Percentiles rank a stretch among this genome's conserved stretches.
Evolutionary conservation across 2,888 invertebrate genomes (phyloP).

Genomic region (Lasioglossum pauxillum): DNA sequence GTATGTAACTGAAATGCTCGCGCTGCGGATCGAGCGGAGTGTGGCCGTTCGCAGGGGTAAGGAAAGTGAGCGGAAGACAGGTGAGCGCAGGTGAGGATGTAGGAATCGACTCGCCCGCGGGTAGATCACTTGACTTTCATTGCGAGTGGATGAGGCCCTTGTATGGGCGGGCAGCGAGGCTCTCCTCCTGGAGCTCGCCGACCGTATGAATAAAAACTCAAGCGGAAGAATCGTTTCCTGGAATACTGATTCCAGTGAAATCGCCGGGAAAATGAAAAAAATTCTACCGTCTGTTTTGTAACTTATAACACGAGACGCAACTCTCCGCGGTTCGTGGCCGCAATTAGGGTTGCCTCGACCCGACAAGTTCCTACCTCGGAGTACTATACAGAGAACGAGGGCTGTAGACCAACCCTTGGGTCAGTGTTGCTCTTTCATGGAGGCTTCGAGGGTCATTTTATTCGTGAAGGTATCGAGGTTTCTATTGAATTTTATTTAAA

Average conservation of each 20-base stretch:
- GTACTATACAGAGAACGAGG: background rate
- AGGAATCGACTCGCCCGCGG: constrained; percentile 64
- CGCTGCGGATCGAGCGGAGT: constrained; percentile 40
- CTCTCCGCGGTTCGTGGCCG: background rate
- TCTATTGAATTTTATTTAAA: too few relatives aligned
- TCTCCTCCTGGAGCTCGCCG: constrained; percentile 2
- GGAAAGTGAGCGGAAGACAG: constrained; percentile 71
- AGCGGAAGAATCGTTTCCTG: constrained; percentile 15
- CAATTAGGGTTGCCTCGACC: background rate
- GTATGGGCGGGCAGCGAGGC: constrained; percentile 28
- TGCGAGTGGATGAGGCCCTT: constrained; percentile 43
- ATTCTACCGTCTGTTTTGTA: background rate
- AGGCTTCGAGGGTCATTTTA: background rate
- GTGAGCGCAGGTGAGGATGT: constrained; percentile 70
- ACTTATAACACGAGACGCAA: background rate
- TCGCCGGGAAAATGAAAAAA: background rate
- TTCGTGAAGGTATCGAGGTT: too few relatives aligned
- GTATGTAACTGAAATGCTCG: background rate
- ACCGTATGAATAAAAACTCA: constrained; percentile 18
- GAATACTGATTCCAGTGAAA: constrained; percentile 14
- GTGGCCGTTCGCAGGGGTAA: constrained; percentile 58
- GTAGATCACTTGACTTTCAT: constrained; percentile 54
- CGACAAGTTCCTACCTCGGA: background rate
- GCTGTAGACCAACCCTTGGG: background rate
- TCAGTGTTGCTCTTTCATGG: background rate